phyloP scores from a whole-genome alignment of 2,888 invertebrate genomes.

The Chelonus formosanus region DNA sequence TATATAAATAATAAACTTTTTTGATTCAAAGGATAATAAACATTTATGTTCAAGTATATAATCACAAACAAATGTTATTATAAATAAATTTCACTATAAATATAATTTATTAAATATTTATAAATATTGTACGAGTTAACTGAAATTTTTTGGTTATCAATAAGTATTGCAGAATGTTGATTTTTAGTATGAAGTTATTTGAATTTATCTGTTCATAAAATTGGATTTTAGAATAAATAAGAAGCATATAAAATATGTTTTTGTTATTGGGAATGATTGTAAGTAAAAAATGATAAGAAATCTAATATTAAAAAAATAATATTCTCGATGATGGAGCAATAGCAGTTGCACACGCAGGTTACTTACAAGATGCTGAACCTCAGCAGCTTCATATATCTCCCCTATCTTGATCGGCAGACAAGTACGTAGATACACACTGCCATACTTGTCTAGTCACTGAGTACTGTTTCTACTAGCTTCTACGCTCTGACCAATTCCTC shows the following conservation, averaged over 20 bases:
- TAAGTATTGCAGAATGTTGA: too few species aligned
- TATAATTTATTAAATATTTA: too few species aligned
- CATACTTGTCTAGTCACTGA: constrained; percentile 17
- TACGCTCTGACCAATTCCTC: neutral
- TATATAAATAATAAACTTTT: too few species aligned
- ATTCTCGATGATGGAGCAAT: constrained; percentile 40
- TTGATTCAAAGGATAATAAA: too few species aligned
- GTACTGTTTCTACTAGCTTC: neutral
- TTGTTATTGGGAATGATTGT: neutral
- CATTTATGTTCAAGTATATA: too few species aligned
- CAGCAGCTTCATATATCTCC: constrained; percentile 50
- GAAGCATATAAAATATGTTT: neutral
- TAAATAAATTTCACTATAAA: too few species aligned
- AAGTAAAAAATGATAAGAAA: constrained; percentile 1
- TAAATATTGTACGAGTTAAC: too few species aligned
- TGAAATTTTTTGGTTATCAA: too few species aligned
- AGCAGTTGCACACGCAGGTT: constrained; percentile 40
- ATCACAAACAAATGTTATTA: too few species aligned
- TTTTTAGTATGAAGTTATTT: too few species aligned
- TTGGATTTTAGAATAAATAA: neutral
- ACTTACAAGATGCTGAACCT: constrained; percentile 28
- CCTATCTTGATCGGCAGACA: constrained; percentile 46
- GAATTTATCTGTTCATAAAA: neutral
- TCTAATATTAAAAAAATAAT: constrained; percentile 16
- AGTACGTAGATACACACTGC: constrained; percentile 6